Evolutionary conservation across 2,113 vertebrate species (phyloP).

Genomic region (Salvelinus fontinalis): DNA sequence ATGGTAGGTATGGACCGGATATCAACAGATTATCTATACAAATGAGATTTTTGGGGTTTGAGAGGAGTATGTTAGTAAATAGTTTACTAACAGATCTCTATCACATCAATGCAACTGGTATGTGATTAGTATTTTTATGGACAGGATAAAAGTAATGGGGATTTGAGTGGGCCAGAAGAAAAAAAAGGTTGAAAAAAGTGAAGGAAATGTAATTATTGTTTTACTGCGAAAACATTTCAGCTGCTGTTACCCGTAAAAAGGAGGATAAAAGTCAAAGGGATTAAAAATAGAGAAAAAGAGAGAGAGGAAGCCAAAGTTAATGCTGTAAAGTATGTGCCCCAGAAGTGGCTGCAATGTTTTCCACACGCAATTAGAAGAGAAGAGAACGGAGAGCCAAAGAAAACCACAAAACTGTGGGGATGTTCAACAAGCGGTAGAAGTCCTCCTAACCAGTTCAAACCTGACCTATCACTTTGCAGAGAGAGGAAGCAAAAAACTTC

Average conservation of each 20-base stretch:
- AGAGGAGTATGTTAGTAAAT: too few species aligned
- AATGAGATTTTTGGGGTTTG: too few species aligned
- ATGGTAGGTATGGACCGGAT: too few species aligned
- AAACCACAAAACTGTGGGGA: constrained; percentile 59
- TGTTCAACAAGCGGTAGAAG: constrained; percentile 78
- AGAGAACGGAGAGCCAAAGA: constrained; percentile 3
- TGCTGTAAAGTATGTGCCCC: constrained; percentile 36
- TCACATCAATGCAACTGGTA: too few species aligned
- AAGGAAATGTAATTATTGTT: background rate
- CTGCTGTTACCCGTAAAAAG: constrained; percentile 15
- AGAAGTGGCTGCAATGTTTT: constrained; percentile 53
- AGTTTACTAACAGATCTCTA: too few species aligned
- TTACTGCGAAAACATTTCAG: constrained; percentile 13
- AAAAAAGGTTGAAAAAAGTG: background rate
- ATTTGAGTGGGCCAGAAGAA: too few species aligned
- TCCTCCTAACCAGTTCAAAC: constrained; percentile 68
- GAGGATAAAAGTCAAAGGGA: constrained; percentile 30
- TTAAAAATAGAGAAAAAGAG: constrained; percentile 39
- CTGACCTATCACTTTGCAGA: constrained; percentile 76
- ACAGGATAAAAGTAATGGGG: too few species aligned
- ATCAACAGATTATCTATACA: too few species aligned
- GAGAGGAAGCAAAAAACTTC: constrained; percentile 68
- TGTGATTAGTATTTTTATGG: too few species aligned
- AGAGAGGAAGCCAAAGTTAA: constrained; percentile 4
- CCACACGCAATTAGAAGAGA: constrained; percentile 46